Percentiles rank a stretch among this genome's conserved stretches.
phyloP scores from a whole-genome alignment of 2,797 vertebrate species.

The Eospalax fontanierii region DNA sequence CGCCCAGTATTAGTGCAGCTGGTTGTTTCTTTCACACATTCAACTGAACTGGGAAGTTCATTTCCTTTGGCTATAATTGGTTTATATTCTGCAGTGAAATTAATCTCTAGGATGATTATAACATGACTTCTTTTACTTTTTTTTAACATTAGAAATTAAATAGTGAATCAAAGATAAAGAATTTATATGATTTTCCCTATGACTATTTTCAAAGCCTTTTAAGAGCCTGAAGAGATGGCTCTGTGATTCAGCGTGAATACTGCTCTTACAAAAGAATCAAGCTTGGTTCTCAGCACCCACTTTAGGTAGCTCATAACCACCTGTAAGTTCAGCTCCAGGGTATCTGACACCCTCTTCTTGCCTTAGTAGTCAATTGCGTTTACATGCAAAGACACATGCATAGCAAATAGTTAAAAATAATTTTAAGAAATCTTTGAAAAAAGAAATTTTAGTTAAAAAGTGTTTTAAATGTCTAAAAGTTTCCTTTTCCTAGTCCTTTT shows the following conservation, averaged over 20 bases:
- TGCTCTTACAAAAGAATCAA: not conserved
- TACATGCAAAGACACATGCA: not conserved
- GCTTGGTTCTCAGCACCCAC: not conserved
- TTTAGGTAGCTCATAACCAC: not conserved
- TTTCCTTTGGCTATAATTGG: not conserved
- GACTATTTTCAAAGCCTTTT: not conserved
- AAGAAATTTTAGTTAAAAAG: not conserved
- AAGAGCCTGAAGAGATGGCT: not conserved
- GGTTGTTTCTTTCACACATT: not conserved
- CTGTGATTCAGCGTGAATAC: too few relatives aligned
- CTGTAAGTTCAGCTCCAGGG: not conserved
- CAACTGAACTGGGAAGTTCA: not conserved
- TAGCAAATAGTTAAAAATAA: not conserved
- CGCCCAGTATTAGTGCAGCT: not conserved
- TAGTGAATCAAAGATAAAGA: not conserved
- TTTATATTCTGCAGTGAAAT: not conserved
- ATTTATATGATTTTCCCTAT: not conserved
- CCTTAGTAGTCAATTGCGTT: not conserved
- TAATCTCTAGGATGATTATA: not conserved
- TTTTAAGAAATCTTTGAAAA: not conserved
- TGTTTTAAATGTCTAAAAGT: not conserved
- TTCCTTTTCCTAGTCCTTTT: too few relatives aligned
- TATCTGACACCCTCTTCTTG: not conserved
- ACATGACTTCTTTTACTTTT: not conserved
- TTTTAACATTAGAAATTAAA: not conserved